Conservation (phyloP, 2,888 invertebrate genomes). For the Neoascia interrupta region DNA sequence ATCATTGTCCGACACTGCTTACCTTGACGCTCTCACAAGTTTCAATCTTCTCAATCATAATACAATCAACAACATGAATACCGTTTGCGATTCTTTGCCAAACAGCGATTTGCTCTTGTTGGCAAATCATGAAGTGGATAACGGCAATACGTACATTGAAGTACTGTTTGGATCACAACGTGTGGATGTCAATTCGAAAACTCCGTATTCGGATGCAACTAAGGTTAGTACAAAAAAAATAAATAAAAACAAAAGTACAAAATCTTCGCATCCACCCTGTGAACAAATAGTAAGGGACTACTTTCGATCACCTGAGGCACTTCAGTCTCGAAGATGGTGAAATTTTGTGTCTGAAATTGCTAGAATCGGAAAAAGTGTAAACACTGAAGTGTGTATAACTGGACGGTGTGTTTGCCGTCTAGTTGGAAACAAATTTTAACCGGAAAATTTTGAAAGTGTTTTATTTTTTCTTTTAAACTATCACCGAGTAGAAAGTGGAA, state of each 20-base stretch:
- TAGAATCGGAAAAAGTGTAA: too few relatives aligned
- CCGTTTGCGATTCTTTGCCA: slow-evolving; percentile 45
- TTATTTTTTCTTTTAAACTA: too few relatives aligned
- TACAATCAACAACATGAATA: slow-evolving; percentile 65
- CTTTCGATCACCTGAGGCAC: too few relatives aligned
- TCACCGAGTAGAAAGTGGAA: too few relatives aligned
- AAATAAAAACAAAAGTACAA: not conserved
- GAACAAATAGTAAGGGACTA: too few relatives aligned
- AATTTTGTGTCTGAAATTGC: too few relatives aligned
- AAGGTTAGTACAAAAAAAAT: slow-evolving; percentile 85
- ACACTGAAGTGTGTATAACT: too few relatives aligned
- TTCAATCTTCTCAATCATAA: slow-evolving; percentile 16
- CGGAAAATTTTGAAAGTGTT: too few relatives aligned
- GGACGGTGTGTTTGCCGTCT: too few relatives aligned
- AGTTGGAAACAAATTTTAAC: too few relatives aligned
- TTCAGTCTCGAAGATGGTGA: too few relatives aligned
- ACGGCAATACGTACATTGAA: slow-evolving; percentile 29
- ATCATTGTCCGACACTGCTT: slow-evolving; percentile 8
- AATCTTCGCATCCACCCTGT: too few relatives aligned
- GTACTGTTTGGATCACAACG: slow-evolving; percentile 94
- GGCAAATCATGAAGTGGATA: slow-evolving; percentile 60
- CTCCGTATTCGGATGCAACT: slow-evolving; percentile 99
- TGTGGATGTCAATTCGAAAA: slow-evolving; percentile 93
- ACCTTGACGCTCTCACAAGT: slow-evolving; percentile 10
- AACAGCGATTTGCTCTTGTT: not conserved